Evolutionary conservation across 2,888 invertebrate genomes (phyloP), one percentile per base, ranked within the genome.

Genomic region (Drosophila merina): DNA sequence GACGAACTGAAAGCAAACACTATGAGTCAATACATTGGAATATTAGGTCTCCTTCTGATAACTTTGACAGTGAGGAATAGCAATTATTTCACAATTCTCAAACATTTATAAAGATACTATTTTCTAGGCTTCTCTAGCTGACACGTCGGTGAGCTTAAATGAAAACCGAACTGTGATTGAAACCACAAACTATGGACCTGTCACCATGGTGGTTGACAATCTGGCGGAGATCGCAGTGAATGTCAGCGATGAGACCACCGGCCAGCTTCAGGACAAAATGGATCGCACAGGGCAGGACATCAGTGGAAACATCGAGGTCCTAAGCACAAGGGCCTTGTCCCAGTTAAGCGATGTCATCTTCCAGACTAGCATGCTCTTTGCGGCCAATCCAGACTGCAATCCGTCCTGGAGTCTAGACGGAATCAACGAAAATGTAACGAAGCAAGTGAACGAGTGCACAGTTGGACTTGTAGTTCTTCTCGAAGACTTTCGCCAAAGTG

Each of bases 201-300:
- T 89, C 7, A 68, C 72, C 9, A 73, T 77, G 60, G 76, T 86
- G 10, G 57, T 90, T 36, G 74, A 90, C 42, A 79, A 80, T 33
- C 71, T 90, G 0, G 76, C 77, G 7, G 47, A 72, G n/a, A 70
- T 82, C 31, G 80, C 82, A 0, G 76, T 85, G 7, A 71, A 72
- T 40, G 63, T 86, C 0, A 84, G 75, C 20, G 82, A 86, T 44
- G 73, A 76, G 28, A 68, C 77, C 4, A 67, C 77, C 12, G 3
- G 52, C 0, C 78, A 88, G 33, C 50, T 90, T 28, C 50, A 74
- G 12, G 45, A 28, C 0, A 89, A 88, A 51, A 67, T 87, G 4
- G 79, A 84, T 28, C 62, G 69, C 9, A 73, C 76, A 0, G 25
- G 62, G 20, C 25, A 31, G 28, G 72, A 64, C 2, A 51, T 89